Evolutionary conservation across 2,888 invertebrate genomes (phyloP), one percentile per base, ranked within the genome.

Genomic region (Microplitis manilae): DNA sequence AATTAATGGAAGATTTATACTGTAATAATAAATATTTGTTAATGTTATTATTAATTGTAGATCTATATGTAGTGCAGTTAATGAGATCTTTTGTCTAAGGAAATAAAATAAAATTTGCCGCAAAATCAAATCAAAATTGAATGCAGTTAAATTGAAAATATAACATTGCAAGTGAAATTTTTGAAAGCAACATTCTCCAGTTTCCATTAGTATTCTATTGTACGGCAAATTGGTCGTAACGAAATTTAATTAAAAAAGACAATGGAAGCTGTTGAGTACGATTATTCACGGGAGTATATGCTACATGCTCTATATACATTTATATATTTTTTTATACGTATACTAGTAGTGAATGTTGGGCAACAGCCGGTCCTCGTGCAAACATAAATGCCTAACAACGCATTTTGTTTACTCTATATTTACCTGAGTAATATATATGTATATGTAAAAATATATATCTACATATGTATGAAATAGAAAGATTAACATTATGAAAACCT

Each of bases 191-290:
- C 73, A 67, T 71, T 75, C 73, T 77, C 62, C 69, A 75, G 77
- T 79, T 75, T 76, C 77, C 76, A 82, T 82, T 80, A 76, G 78
- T 81, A 79, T 79, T 60, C 78, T 39, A 82, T 79, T 78, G 78
- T 75, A 70, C 78, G 79, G 80, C 79, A 81, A 84, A 83, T 84
- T 83, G 83, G 79, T 82, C 81, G 83, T 83, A 83, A 81, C 81
- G 81, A 82, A 81, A 76, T 81, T 83, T 84, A 84, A 83, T 84
- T 84, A 84, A 84, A 84, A 83, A 84, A 83, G 84, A 83, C 83
- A 83, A 83, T 83, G 81, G 81, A 69, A 64, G 78, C 64, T 79
- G 83, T 79, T 79, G 77, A 79, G 81, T 75, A 73, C 80, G 79
- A 84, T 84, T 84, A 84, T 82, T 84, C 82, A 84, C 82, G 81